These are phyloP conservation scores for Ischnura elegans DNA, from an alignment of 2,888 invertebrate species.

Conservation along the genomic window DNA sequence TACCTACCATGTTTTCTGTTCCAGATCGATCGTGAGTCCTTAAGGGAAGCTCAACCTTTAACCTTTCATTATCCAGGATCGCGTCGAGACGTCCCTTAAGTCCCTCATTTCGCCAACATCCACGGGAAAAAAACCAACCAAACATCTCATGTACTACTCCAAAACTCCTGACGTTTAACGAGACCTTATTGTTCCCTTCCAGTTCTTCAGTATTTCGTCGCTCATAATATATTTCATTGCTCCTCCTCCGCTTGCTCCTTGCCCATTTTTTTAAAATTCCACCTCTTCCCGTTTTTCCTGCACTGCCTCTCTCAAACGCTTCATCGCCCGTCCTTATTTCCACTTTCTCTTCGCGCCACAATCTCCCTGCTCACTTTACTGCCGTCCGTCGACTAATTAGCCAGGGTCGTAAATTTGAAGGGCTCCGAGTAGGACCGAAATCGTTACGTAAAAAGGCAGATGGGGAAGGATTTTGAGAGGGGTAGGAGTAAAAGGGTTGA, in stretches of 20 bases:
- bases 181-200: neutral
- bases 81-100: neutral
- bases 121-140: neutral
- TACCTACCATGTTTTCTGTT: neutral
- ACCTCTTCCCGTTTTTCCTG: neutral
- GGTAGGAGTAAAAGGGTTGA: neutral
- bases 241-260: neutral
- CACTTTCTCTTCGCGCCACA: slow-evolving; percentile 22
- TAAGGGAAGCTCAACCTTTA: neutral
- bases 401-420: slow-evolving; percentile 36
- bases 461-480: neutral
- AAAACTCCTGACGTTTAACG: neutral
- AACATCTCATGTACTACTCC: neutral
- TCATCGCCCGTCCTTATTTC: slow-evolving; percentile 3
- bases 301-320: neutral
- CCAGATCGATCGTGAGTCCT: neutral
- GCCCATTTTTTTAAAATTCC: neutral
- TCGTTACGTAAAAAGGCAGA: slow-evolving; percentile 25
- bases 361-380: slow-evolving; percentile 31
- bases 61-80: neutral
- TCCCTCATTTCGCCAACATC: neutral
- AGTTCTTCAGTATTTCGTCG: neutral
- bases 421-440: neutral
- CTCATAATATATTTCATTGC: neutral
- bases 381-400: slow-evolving; percentile 38